Base-by-base conservation (phyloP, 2,888 invertebrate genomes). In the Scaeva pyrastri region DNA sequence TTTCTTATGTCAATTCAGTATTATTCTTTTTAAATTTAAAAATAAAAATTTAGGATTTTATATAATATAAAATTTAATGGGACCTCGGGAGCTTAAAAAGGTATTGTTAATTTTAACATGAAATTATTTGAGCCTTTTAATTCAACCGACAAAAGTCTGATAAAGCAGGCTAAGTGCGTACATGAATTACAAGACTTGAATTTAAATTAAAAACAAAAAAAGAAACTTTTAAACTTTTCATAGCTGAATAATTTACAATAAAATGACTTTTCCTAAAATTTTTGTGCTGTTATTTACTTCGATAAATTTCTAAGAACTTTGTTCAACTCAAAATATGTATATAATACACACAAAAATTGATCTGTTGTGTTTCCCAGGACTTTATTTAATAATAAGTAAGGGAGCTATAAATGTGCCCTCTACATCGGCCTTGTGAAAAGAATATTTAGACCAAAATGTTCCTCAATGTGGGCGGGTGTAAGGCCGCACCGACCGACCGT, bases 371-470 rank as follows among this genome's bases (percentile, higher is more conserved):
- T 14, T 52, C n/a, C 23, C 23, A 26, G 26, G 8, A 26, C 21
- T 52, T 26, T 52, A 52, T 26, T 52, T 23, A 52, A 56, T 56
- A 52, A 56, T 56, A 31, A 36, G 16, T 12, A 56, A 31, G 16
- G 31, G 31, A 31, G 16, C 31, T 5, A 36, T 56, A 16, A 58
- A 58, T 39, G 12, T 39, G 19, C 36, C 8, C 6, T 5, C 5
- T 31, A 31, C 39, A 39, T 14, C 14, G 39, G 16, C n/a, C 11
- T 39, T 58, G 7, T 21, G 39, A 21, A 58, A 19, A 39, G 58
- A 58, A 58, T 31, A 5, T 31, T 3, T 39, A 39, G 16, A 39
- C 12, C 23, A 14, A 58, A 19, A 58, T 39, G 6, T 19, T 36
- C 14, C 23, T 60, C 14, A 41, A 39, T 41, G 36, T 19, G 3